Evolutionary conservation across 2,888 invertebrate species (phyloP), one percentile per base, ranked within the genome.

Genomic region (Limenitis camilla): DNA sequence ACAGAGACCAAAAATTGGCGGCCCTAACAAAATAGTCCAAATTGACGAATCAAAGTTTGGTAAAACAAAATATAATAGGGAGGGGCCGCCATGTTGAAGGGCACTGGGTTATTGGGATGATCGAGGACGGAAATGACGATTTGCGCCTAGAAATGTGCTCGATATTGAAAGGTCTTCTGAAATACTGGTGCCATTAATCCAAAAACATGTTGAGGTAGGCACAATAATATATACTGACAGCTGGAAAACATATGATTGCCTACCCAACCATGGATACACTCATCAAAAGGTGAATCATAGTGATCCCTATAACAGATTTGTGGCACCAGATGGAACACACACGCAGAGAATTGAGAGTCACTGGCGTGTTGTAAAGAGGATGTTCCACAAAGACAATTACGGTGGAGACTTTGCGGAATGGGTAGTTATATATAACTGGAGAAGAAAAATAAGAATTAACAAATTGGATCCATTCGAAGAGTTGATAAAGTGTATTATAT

Each of bases 11-110:
- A 62, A 61, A 40, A 63, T 62, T 30, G 59, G 59, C 9, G 61
- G 60, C 1, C 57, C 56, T 0, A 48, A 50, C 1, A 63, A 63
- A 57, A 49, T 61, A 8, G 61, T 61, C 0, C 61, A 65, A 43
- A 56, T 61, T n/a, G 61, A 63, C 55, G 56, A 61, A 29, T 43
- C 41, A 6, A 62, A 62, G 43, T 64, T 61, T 49, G 55, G 57
- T 3, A 60, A 53, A 36, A 52, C 60, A 35, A 61, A 61, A 58
- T 61, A 36, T 33, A 58, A 53, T 33, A 43, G 38, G 40, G 49
- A n/a, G n/a, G 19, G 19, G 19, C 19, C 19, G 19, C 19, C 19
- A 1, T 19, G 19, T 19, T 19, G 19, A 19, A 19, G 19, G 19
- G 19, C 19, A 19, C 19, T 19, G 19, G 19, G 19, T 1, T 19